phyloP scores from a whole-genome alignment of 2,113 vertebrate genomes.

The Coracopsis vasa region DNA sequence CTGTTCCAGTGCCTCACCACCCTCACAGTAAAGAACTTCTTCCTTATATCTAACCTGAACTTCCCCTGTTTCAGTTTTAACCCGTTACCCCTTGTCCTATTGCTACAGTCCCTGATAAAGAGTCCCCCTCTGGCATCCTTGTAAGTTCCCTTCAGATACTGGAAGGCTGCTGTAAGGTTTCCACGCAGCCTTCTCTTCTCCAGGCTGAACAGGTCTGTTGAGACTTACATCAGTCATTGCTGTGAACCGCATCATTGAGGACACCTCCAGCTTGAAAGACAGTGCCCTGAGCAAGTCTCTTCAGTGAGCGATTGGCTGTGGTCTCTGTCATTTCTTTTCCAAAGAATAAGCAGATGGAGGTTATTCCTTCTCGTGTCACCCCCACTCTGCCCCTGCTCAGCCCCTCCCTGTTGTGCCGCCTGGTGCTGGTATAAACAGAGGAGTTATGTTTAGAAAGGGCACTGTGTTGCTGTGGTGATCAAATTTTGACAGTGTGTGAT shows the following conservation, averaged over 20 bases:
- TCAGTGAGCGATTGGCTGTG: background rate
- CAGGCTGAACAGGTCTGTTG: background rate
- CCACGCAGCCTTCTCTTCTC: background rate
- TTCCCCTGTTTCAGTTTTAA: background rate
- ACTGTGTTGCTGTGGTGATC: constrained; percentile 46
- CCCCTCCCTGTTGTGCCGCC: background rate
- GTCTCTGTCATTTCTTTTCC: background rate
- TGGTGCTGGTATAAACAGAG: constrained; percentile 29
- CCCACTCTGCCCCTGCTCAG: background rate
- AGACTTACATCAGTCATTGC: background rate
- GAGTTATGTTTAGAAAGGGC: constrained; percentile 65
- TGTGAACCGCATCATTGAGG: background rate
- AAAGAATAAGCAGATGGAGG: background rate
- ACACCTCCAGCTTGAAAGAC: background rate
- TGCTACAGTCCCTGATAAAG: background rate
- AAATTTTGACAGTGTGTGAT: constrained; percentile 58
- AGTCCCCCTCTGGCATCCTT: background rate
- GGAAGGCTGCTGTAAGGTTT: background rate
- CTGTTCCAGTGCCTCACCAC: background rate
- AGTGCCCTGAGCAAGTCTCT: background rate
- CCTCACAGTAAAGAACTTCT: background rate
- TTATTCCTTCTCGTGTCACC: background rate
- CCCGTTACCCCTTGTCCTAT: background rate
- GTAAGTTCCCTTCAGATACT: background rate
- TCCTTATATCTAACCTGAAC: background rate